Conservation (phyloP, 2,797 vertebrate species). For the Geotria australis region DNA sequence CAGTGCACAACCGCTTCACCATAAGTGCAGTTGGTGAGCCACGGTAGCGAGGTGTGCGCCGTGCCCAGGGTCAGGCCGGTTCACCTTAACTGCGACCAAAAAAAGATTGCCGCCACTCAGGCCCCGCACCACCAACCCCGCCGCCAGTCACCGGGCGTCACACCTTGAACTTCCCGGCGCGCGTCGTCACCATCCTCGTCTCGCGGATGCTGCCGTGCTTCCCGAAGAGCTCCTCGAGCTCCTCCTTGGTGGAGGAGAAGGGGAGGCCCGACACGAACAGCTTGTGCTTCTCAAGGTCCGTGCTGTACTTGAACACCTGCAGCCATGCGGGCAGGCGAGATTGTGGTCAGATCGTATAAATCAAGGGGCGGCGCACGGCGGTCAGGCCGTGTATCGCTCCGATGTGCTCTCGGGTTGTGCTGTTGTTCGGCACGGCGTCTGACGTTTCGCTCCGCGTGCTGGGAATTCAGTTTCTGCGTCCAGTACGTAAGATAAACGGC, state of each 20-base stretch:
- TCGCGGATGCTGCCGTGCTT: slow-evolving; percentile 43
- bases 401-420: not conserved
- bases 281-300: slow-evolving; percentile 64
- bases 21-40: too few species aligned
- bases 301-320: slow-evolving; percentile 76
- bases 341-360: not conserved
- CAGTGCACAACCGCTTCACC: too few species aligned
- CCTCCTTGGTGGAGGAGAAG: slow-evolving; percentile 51
- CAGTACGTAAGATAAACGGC: too few species aligned
- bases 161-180: slow-evolving; percentile 75
- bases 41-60: too few species aligned
- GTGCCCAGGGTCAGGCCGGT: too few species aligned
- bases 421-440: not conserved
- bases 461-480: too few species aligned
- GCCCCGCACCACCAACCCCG: too few species aligned
- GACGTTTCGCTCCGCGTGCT: not conserved
- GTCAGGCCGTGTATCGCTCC: not conserved
- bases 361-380: not conserved
- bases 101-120: too few species aligned
- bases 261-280: slow-evolving; percentile 76
- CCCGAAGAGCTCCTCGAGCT: slow-evolving; percentile 42
- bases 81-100: too few species aligned
- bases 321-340: too few species aligned
- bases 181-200: slow-evolving; percentile 61
- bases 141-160: too few species aligned